A percentile compares a stretch with the other conserved stretches of the same genome.
Evolutionary conservation across 2,888 invertebrate species (phyloP).

Genomic region (Lepidochitona cinerea): DNA sequence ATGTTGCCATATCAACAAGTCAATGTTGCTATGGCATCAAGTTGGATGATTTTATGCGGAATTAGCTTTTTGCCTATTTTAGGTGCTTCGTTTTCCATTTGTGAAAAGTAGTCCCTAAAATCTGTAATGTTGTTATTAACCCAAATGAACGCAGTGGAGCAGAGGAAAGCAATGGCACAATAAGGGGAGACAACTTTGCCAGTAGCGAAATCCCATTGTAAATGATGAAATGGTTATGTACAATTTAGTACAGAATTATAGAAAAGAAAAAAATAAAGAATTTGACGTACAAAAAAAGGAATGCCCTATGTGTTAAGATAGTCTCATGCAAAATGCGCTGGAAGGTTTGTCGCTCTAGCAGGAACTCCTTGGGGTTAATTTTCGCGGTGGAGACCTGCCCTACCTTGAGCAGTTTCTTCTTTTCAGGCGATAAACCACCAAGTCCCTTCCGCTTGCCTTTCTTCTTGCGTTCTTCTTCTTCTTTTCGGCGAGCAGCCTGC

Average conservation of each 20-base stretch:
- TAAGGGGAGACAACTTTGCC: slow-evolving; percentile 2
- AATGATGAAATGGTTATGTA: slow-evolving; percentile 9
- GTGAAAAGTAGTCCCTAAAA: background rate
- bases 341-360: background rate
- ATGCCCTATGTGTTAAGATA: background rate
- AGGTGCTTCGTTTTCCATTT: background rate
- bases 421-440: slow-evolving; percentile 92
- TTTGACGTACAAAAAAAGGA: background rate
- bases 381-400: slow-evolving; percentile 65
- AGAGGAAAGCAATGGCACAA: background rate
- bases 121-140: background rate
- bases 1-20: slow-evolving; percentile 5
- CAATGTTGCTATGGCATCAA: background rate
- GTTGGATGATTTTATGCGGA: slow-evolving; percentile 3
- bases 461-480: slow-evolving; percentile 98
- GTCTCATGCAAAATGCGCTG: slow-evolving; percentile 8
- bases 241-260: slow-evolving; percentile 7
- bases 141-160: background rate
- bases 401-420: slow-evolving; percentile 99
- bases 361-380: background rate
- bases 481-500: slow-evolving; percentile 72
- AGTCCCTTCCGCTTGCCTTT: slow-evolving; percentile 97
- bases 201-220: slow-evolving; percentile 1
- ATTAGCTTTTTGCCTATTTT: too few relatives aligned
- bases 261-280: slow-evolving; percentile 2